Conservation (phyloP, 2,113 vertebrate genomes). For the Syrmaticus mikado region DNA sequence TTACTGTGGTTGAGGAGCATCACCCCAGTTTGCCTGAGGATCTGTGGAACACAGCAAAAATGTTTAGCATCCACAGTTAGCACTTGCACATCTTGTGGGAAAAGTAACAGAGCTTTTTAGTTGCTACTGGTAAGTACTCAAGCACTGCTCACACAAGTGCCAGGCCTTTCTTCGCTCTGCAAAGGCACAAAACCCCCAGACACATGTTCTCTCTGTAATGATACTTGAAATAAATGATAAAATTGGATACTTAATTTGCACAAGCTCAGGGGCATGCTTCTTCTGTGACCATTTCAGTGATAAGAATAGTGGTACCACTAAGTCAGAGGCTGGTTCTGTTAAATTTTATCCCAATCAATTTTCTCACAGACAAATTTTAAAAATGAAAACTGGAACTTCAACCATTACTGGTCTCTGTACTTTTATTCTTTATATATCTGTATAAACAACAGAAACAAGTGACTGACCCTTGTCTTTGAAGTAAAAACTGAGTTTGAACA, state of each 20-base stretch:
- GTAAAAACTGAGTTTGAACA: background rate
- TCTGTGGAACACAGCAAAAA: background rate
- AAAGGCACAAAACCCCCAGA: background rate
- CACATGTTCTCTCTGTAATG: background rate
- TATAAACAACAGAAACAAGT: background rate
- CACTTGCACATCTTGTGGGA: background rate
- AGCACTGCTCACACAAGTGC: background rate
- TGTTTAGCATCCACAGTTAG: background rate
- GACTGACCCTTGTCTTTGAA: background rate
- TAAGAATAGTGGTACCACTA: background rate
- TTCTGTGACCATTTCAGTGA: background rate
- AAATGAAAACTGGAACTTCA: background rate
- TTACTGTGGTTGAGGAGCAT: background rate
- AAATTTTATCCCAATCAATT: background rate
- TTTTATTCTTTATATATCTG: background rate
- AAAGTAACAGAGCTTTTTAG: background rate
- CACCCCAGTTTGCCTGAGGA: fast-evolving
- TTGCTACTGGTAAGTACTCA: background rate
- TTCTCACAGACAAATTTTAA: background rate
- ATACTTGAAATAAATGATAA: background rate
- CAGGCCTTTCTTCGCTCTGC: background rate
- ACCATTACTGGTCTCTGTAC: background rate
- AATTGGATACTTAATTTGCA: background rate
- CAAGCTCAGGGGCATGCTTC: background rate
- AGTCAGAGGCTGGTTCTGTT: background rate